These are phyloP conservation scores for Sebastes nivosus DNA, from an alignment of 2,797 vertebrate species.

Conservation along the genomic window DNA sequence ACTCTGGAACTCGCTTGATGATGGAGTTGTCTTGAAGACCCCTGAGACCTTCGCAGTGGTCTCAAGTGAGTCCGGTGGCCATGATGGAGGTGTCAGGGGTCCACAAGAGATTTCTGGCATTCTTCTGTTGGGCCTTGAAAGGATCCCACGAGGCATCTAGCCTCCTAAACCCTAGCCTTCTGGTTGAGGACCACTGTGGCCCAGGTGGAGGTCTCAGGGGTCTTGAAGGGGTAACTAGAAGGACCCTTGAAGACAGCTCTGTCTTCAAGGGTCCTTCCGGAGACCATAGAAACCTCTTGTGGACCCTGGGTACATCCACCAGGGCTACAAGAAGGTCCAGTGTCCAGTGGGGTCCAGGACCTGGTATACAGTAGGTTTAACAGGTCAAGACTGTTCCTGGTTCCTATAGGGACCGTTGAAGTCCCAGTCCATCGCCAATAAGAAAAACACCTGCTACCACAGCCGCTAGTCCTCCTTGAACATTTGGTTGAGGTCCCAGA, in stretches of 20 bases:
- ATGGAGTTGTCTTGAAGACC: no score
- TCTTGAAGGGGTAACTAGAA: no score
- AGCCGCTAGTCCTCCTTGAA: background rate
- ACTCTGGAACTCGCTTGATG: background rate
- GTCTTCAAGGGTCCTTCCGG: no score
- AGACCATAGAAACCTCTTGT: background rate
- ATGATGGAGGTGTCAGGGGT: background rate
- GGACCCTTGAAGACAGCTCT: no score
- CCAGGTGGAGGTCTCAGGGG: no score
- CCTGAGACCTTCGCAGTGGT: no score
- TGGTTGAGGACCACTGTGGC: background rate
- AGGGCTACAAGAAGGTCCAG: background rate
- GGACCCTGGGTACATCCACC: background rate
- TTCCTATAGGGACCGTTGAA: no score
- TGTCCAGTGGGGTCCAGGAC: background rate
- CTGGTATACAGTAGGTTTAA: background rate
- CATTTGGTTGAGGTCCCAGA: background rate
- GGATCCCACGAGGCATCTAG: background rate
- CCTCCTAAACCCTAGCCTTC: no score
- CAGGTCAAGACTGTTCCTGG: background rate
- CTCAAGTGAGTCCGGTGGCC: background rate
- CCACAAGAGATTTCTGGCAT: background rate
- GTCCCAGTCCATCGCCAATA: background rate
- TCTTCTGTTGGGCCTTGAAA: background rate
- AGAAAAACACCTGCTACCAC: background rate